Evolutionary conservation across 1,140 invertebrate species (phyloP).

Genomic region (Drosophila quadrilineata): DNA sequence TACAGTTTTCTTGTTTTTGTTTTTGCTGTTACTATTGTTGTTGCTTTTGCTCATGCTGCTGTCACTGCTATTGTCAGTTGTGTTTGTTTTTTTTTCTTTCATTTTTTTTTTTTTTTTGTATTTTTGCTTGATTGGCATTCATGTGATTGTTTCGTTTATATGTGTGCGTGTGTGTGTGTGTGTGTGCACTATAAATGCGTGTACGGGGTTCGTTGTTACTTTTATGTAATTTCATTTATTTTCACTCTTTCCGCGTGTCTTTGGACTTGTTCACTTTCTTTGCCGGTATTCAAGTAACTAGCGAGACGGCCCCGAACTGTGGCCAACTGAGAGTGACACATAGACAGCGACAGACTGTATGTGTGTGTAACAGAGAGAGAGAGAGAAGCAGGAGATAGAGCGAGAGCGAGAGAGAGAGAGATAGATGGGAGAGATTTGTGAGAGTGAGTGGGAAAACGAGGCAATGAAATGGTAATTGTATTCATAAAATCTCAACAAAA

Average conservation of each 20-base stretch:
- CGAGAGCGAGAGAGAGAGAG: not conserved
- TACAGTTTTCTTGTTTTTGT: slow-evolving; percentile 24
- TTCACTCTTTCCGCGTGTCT: slow-evolving; percentile 50
- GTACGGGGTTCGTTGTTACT: slow-evolving; percentile 67
- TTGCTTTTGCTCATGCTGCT: not conserved
- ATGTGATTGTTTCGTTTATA: slow-evolving; percentile 24
- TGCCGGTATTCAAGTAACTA: slow-evolving; percentile 17
- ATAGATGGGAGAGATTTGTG: no score
- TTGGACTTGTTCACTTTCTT: slow-evolving; percentile 68
- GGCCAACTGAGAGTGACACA: not conserved
- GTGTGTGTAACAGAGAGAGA: not conserved
- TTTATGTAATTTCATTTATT: slow-evolving; percentile 76
- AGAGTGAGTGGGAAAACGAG: slow-evolving; percentile 17
- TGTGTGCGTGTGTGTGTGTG: not conserved
- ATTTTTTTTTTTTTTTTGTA: slow-evolving; percentile 18
- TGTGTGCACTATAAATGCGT: slow-evolving; percentile 21
- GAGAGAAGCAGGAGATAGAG: slow-evolving; percentile 5
- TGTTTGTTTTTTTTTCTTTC: not conserved
- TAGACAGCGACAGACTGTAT: slow-evolving; percentile 2
- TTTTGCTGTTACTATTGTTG: slow-evolving; percentile 1
- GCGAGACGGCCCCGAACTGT: not conserved
- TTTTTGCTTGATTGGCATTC: slow-evolving; percentile 36
- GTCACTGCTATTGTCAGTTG: slow-evolving; percentile 7
- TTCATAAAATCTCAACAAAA: no score
- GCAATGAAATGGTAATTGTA: slow-evolving; percentile 37